phyloP scores from a whole-genome alignment of 2,113 vertebrate genomes.

The Columba janthina region DNA sequence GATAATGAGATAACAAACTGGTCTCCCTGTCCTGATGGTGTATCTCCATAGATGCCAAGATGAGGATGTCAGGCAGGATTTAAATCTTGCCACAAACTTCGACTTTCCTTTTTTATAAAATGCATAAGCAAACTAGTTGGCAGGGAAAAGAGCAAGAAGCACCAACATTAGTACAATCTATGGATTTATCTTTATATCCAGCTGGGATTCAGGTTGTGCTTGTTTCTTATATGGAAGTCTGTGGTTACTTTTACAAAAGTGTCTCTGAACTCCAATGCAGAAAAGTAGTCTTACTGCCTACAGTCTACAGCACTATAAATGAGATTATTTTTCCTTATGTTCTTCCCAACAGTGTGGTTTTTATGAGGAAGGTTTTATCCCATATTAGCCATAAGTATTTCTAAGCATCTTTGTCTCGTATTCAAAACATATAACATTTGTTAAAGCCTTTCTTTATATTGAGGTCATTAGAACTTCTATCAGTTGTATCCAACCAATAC shows the following conservation, averaged over 20 bases:
- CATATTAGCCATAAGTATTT: not conserved
- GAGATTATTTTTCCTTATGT: not conserved
- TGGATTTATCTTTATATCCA: not conserved
- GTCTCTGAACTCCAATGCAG: not conserved
- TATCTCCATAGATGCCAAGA: not conserved
- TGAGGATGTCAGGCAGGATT: not conserved
- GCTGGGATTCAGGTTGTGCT: not conserved
- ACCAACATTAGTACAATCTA: not conserved
- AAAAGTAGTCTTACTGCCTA: not conserved
- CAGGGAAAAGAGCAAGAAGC: not conserved
- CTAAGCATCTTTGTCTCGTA: not conserved
- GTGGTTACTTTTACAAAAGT: not conserved
- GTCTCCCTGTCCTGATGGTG: not conserved
- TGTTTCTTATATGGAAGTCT: not conserved
- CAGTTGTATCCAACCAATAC: not conserved
- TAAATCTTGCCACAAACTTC: not conserved
- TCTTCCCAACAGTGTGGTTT: not conserved
- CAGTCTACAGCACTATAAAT: not conserved
- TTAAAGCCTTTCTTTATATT: not conserved
- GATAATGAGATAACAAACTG: not conserved
- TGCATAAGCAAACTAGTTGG: not conserved
- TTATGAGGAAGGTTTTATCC: not conserved
- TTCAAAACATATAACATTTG: not conserved
- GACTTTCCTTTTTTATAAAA: not conserved
- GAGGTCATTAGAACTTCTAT: not conserved